Conservation (phyloP, 2,888 invertebrate species). For the Agonum fuliginosum region DNA sequence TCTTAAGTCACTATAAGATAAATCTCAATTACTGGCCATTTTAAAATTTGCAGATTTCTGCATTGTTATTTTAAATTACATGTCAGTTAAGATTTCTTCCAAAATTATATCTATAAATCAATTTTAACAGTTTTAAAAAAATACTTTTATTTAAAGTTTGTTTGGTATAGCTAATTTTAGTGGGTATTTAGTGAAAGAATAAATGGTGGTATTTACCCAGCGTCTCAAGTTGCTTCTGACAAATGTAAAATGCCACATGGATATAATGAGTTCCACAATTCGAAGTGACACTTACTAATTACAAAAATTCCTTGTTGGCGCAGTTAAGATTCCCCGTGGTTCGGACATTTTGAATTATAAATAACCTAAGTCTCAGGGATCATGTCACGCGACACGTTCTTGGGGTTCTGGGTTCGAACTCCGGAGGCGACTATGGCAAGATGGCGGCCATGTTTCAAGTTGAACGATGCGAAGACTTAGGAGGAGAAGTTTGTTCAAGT, state of each 20-base stretch:
- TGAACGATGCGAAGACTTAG: slow-evolving; percentile 73
- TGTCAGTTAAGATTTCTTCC: too few relatives aligned
- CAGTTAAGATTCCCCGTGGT: slow-evolving; percentile 21
- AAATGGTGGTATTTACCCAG: background rate
- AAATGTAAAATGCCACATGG: slow-evolving; percentile 50
- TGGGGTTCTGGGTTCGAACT: slow-evolving; percentile 10
- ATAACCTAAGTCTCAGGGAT: slow-evolving; percentile 2
- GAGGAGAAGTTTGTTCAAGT: slow-evolving; percentile 71
- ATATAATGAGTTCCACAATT: slow-evolving; percentile 54
- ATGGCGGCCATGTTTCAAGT: slow-evolving; percentile 71
- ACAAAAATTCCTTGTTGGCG: slow-evolving; percentile 51
- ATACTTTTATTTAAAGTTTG: too few relatives aligned
- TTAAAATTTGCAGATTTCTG: too few relatives aligned
- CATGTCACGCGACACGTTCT: background rate
- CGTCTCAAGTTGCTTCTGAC: slow-evolving; percentile 37
- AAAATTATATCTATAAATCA: too few relatives aligned
- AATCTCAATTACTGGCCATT: too few relatives aligned
- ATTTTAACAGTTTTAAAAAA: too few relatives aligned
- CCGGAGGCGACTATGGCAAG: slow-evolving; percentile 64
- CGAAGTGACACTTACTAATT: slow-evolving; percentile 58
- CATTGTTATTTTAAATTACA: too few relatives aligned
- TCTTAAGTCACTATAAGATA: too few relatives aligned
- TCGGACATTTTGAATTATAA: slow-evolving; percentile 24
- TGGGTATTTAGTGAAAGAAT: slow-evolving; percentile 13
- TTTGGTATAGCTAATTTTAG: slow-evolving; percentile 2